phyloP scores from a whole-genome alignment of 2,797 vertebrate genomes.

The Manis crassicaudata region DNA sequence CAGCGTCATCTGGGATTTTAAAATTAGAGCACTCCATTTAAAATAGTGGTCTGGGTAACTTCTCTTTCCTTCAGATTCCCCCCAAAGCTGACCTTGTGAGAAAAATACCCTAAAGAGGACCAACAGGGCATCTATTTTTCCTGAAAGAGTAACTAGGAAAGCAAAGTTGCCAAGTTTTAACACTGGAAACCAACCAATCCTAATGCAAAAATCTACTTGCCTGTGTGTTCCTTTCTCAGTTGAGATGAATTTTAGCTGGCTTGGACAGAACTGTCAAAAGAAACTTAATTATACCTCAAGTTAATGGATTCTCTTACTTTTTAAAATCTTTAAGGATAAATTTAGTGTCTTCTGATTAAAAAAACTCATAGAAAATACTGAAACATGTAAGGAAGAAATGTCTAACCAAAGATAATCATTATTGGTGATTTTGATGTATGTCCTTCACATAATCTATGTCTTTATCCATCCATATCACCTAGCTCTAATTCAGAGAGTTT shows the following conservation, averaged over 20 bases:
- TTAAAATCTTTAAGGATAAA: not conserved
- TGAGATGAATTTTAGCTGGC: not conserved
- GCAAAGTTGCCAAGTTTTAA: not conserved
- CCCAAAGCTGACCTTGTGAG: not conserved
- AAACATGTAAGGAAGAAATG: not conserved
- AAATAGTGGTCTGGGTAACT: constrained; percentile 19
- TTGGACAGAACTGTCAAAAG: not conserved
- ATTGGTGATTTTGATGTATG: not conserved
- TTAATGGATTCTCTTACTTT: not conserved
- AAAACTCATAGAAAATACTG: not conserved
- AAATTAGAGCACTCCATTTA: not conserved
- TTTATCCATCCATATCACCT: not conserved
- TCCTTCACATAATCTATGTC: not conserved
- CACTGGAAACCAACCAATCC: not conserved
- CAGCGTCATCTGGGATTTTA: constrained; percentile 3
- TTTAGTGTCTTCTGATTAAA: not conserved
- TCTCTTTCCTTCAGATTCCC: not conserved
- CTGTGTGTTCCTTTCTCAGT: not conserved
- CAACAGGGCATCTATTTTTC: not conserved
- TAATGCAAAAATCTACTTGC: not conserved
- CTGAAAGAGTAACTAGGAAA: not conserved
- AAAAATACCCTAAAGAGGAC: constrained; percentile 17
- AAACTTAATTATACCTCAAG: not conserved
- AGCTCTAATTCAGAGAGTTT: not conserved
- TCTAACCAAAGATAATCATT: not conserved